Conservation (phyloP, 2,888 invertebrate genomes). For the Himalopsyche kuldschensis region DNA sequence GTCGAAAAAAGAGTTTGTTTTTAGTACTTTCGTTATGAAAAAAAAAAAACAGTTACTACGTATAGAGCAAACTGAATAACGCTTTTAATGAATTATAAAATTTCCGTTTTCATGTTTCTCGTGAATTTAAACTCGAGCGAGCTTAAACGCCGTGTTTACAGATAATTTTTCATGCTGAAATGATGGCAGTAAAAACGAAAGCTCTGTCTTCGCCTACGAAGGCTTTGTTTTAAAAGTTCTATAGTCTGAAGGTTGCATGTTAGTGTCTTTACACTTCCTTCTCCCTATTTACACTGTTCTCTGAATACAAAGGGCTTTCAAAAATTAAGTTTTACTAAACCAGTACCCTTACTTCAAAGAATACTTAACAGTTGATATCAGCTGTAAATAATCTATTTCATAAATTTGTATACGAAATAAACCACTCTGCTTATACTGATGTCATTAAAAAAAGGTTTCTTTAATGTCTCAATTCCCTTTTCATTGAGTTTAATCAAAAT, state of each 20-base stretch:
- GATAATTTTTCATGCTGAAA: slow-evolving; percentile 1
- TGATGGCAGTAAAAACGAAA: not conserved
- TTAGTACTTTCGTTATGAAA: not conserved
- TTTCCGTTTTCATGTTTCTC: not conserved
- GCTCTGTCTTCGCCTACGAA: not conserved
- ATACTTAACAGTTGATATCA: too few relatives aligned
- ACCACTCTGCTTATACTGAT: too few relatives aligned
- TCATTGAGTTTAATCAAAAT: too few relatives aligned
- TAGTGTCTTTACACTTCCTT: not conserved
- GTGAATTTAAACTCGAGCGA: not conserved
- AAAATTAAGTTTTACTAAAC: not conserved
- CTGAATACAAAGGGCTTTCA: not conserved
- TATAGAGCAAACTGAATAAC: not conserved
- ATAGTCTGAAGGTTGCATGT: not conserved
- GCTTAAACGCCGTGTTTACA: not conserved
- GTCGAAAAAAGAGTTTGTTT: not conserved
- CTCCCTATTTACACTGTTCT: not conserved
- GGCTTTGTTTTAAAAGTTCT: not conserved
- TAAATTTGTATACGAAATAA: too few relatives aligned
- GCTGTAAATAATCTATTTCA: too few relatives aligned
- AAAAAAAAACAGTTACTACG: not conserved
- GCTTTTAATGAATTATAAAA: not conserved
- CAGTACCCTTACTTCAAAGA: not conserved
- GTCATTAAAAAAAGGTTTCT: too few relatives aligned
- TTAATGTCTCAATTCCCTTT: too few relatives aligned